A percentile compares a stretch with the other conserved stretches of the same genome.
Conservation (phyloP, 1,140 invertebrate genomes). For the Euura lappo region DNA sequence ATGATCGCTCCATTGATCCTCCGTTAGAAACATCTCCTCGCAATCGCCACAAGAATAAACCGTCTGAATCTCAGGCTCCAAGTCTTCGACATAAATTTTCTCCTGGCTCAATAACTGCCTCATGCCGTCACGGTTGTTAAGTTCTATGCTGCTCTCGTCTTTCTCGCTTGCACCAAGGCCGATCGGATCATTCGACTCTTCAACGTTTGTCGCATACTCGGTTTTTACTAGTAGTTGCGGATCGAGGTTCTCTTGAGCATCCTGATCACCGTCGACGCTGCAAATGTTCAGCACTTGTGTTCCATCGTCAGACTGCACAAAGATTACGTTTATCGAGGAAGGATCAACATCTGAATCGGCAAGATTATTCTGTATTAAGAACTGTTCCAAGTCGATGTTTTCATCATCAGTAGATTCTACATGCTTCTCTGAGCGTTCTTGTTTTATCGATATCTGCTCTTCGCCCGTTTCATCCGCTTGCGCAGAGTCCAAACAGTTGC, state of each 20-base stretch:
- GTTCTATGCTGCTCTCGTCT: not conserved
- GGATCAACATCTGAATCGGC: constrained; percentile 24
- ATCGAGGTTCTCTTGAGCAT: not conserved
- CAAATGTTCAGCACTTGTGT: constrained; percentile 29
- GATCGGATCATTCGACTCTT: not conserved
- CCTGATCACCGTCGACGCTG: constrained; percentile 10
- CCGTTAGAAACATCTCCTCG: constrained; percentile 3
- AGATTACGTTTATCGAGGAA: constrained; percentile 25
- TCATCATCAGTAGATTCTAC: constrained; percentile 22
- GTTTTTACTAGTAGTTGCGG: not conserved
- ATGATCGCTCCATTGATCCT: not conserved
- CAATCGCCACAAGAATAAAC: not conserved
- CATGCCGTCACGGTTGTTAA: constrained; percentile 9
- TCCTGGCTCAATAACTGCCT: not conserved
- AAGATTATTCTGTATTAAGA: constrained; percentile 25
- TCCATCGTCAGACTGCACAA: constrained; percentile 26
- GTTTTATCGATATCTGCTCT: constrained; percentile 5
- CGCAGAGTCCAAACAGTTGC: constrained; percentile 25
- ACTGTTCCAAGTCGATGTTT: constrained; percentile 12
- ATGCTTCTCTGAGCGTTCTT: constrained; percentile 17
- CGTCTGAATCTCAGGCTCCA: not conserved
- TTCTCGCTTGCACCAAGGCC: not conserved
- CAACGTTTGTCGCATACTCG: not conserved
- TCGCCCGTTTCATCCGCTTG: not conserved
- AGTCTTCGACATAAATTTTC: not conserved